phyloP scores from a whole-genome alignment of 2,113 vertebrate species.

The Bubo scandiacus region DNA sequence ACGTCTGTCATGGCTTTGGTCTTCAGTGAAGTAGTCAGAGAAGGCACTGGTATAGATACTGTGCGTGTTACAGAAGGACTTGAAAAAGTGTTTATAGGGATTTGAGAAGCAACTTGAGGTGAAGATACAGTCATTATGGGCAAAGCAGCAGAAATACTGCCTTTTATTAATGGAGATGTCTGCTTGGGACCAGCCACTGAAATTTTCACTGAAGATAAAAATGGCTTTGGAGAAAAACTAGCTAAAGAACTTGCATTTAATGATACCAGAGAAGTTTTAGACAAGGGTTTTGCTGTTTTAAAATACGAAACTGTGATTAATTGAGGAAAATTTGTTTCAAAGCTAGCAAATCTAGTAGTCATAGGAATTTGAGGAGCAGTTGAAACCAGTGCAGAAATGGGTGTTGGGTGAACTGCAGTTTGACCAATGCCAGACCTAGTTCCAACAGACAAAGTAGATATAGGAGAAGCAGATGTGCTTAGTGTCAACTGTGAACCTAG shows the following conservation, averaged over 20 bases:
- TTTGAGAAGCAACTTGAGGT: background rate
- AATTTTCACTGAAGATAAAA: background rate
- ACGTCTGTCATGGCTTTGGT: background rate
- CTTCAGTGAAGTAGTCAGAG: background rate
- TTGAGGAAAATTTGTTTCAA: background rate
- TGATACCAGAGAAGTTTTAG: background rate
- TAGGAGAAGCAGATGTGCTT: background rate
- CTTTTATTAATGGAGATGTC: background rate
- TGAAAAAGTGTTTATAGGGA: background rate
- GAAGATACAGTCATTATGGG: background rate
- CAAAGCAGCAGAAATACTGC: background rate
- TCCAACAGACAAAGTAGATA: background rate
- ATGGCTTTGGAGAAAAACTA: background rate
- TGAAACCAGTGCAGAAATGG: background rate
- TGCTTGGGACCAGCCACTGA: background rate
- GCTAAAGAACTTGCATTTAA: background rate
- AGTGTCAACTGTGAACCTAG: background rate
- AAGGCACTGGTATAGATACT: background rate
- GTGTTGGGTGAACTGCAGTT: background rate
- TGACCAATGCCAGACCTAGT: background rate
- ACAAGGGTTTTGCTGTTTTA: background rate
- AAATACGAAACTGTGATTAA: background rate
- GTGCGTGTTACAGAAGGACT: background rate
- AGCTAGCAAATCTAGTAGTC: background rate
- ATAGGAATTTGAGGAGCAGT: background rate